Evolutionary conservation across 2,797 vertebrate species (phyloP).

Genomic region (Petrocephalus schoutedeni): DNA sequence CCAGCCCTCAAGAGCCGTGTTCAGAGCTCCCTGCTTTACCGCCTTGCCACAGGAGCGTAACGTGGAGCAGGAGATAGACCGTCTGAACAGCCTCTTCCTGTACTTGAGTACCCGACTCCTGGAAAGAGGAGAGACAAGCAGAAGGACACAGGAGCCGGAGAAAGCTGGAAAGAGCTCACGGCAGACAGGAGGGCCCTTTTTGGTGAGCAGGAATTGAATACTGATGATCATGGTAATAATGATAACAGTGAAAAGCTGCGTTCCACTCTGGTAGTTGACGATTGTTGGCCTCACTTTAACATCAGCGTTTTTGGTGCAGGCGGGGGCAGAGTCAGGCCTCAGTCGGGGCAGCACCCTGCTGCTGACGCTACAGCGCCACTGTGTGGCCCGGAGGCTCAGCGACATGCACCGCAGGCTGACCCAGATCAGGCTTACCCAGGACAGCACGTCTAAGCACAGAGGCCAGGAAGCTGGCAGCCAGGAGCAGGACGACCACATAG

Average conservation of each 20-base stretch:
- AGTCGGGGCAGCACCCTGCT: constrained; percentile 53
- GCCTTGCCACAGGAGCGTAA: constrained; percentile 50
- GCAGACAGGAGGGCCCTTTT: constrained; percentile 47
- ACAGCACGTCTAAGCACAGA: constrained; percentile 6
- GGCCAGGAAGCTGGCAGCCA: not conserved
- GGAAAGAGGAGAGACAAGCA: constrained; percentile 44
- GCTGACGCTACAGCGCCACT: constrained; percentile 64
- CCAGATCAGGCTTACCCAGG: constrained; percentile 29
- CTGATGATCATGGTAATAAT: not conserved
- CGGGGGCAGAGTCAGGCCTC: constrained; percentile 36
- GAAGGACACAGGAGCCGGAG: constrained; percentile 30
- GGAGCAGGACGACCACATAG: not conserved
- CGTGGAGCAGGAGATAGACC: constrained; percentile 66
- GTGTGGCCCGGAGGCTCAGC: constrained; percentile 57
- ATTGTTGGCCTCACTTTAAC: not conserved
- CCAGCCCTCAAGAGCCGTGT: not conserved
- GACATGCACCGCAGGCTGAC: constrained; percentile 63
- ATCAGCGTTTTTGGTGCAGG: constrained; percentile 33
- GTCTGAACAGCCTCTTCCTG: constrained; percentile 68
- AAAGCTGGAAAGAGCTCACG: constrained; percentile 27
- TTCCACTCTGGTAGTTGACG: not conserved
- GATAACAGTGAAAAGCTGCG: not conserved
- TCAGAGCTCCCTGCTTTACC: constrained; percentile 7
- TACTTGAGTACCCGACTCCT: constrained; percentile 61
- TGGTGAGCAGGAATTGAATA: not conserved